These are phyloP conservation scores for Lissocephala sabroskyi DNA, from an alignment of 2,888 invertebrate genomes.

Conservation along the genomic window DNA sequence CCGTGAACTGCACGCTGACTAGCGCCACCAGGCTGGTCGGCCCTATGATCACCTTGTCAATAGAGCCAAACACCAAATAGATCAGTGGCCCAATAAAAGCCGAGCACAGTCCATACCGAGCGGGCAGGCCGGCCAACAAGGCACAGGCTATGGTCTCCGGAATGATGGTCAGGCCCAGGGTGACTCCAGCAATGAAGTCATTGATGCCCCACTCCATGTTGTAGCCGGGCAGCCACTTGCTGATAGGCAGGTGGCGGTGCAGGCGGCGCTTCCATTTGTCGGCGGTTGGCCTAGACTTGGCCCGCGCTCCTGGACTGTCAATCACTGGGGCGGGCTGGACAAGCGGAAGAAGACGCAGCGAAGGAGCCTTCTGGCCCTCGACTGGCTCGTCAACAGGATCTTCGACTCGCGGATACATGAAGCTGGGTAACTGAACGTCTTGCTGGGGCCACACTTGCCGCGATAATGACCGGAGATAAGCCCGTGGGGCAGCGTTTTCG, in stretches of 20 bases:
- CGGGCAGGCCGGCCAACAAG: slow-evolving; percentile 85
- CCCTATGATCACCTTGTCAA: slow-evolving; percentile 85
- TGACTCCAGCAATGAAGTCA: slow-evolving; percentile 89
- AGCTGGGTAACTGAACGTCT: background rate
- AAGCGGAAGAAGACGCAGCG: slow-evolving; percentile 20
- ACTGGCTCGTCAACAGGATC: slow-evolving; percentile 31
- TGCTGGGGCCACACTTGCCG: slow-evolving; percentile 19
- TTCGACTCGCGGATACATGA: slow-evolving; percentile 45
- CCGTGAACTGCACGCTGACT: slow-evolving; percentile 83
- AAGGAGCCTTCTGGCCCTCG: slow-evolving; percentile 31
- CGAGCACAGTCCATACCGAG: slow-evolving; percentile 94
- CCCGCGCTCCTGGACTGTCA: slow-evolving; percentile 3
- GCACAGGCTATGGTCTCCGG: slow-evolving; percentile 97
- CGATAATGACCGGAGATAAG: slow-evolving; percentile 17
- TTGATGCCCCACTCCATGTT: slow-evolving; percentile 76
- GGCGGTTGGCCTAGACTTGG: slow-evolving; percentile 2
- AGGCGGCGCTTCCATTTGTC: slow-evolving; percentile 39
- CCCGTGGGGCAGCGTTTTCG: too few species aligned
- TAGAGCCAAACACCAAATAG: slow-evolving; percentile 90
- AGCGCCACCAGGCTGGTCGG: slow-evolving; percentile 89
- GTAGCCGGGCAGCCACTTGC: slow-evolving; percentile 65
- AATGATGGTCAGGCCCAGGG: slow-evolving; percentile 91
- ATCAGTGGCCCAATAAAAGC: slow-evolving; percentile 91
- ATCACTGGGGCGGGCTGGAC: slow-evolving; percentile 2
- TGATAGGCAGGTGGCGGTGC: slow-evolving; percentile 47